Conservation (phyloP, 2,797 vertebrate species). For the Pithecia hirsuta region DNA sequence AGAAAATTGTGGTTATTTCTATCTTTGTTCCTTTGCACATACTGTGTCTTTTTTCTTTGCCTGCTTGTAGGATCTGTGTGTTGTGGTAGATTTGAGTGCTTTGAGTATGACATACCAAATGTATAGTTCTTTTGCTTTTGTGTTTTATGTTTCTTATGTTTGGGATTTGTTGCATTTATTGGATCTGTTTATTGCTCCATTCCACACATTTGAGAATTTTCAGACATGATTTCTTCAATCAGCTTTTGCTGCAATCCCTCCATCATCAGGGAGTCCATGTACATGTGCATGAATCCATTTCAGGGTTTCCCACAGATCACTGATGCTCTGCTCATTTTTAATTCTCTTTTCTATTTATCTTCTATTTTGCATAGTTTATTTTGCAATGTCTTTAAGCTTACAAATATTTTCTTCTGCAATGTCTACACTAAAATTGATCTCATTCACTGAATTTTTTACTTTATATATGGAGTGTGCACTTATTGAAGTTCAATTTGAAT, state of each 20-base stretch:
- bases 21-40: background rate
- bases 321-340: background rate
- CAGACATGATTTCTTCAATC: background rate
- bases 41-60: background rate
- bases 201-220: background rate
- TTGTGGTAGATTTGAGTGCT: background rate
- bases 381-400: background rate
- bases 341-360: background rate
- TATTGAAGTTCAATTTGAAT: background rate
- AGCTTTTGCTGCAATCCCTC: background rate
- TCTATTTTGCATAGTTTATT: background rate
- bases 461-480: background rate
- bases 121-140: background rate
- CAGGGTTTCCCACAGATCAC: background rate
- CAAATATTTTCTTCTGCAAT: background rate
- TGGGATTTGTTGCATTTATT: background rate
- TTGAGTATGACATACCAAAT: background rate
- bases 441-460: background rate
- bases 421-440: background rate
- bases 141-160: background rate
- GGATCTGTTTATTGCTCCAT: background rate
- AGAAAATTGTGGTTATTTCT: background rate
- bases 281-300: fast-evolving
- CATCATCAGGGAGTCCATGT: background rate
- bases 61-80: background rate